Evolutionary conservation across 2,113 vertebrate genomes (phyloP).

Genomic region (Urocolius indicus): DNA sequence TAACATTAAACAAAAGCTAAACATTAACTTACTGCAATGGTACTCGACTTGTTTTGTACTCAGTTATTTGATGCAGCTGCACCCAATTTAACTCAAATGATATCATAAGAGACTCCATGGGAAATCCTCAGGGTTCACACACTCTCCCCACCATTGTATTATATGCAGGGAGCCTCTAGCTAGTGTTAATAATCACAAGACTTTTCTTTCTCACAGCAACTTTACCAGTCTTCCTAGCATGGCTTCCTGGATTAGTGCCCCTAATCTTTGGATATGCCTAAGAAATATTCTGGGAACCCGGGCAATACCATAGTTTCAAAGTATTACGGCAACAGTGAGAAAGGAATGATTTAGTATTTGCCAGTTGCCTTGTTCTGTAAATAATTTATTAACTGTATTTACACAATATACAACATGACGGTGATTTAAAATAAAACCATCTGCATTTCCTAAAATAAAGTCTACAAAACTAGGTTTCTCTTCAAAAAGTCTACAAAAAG

Average conservation of each 20-base stretch:
- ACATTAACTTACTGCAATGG: not conserved
- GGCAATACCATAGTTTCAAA: not conserved
- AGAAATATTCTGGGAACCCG: not conserved
- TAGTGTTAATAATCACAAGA: not conserved
- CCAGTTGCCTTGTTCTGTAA: not conserved
- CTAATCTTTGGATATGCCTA: not conserved
- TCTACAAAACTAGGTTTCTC: too few relatives aligned
- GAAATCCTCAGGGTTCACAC: not conserved
- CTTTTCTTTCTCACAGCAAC: not conserved
- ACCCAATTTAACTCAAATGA: not conserved
- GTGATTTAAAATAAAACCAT: not conserved
- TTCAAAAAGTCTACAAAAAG: too few relatives aligned
- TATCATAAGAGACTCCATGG: not conserved
- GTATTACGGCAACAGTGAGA: not conserved
- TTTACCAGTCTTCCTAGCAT: not conserved
- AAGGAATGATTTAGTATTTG: not conserved
- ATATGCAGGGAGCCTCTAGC: not conserved
- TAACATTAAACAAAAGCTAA: slow-evolving; percentile 6
- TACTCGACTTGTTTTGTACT: not conserved
- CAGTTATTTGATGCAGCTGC: not conserved
- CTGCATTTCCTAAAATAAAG: not conserved
- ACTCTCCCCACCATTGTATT: not conserved
- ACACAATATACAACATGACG: not conserved
- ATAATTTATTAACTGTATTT: not conserved
- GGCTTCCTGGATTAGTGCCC: not conserved